Evolutionary conservation across 2,797 vertebrate species (phyloP).

Genomic region (Choloepus didactylus): DNA sequence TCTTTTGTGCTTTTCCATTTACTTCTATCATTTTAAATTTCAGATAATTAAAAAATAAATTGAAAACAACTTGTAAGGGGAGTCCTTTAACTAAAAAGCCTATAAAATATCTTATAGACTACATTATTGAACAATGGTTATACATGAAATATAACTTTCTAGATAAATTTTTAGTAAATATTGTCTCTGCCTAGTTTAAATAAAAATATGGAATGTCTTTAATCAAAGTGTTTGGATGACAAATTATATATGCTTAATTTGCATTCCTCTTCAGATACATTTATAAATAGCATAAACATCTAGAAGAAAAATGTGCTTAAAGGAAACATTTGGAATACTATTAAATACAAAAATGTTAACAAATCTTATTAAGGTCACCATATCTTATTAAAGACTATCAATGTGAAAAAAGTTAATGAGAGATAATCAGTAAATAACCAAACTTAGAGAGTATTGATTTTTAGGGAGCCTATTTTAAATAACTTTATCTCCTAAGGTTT

Average conservation of each 20-base stretch:
- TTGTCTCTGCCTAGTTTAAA: background rate
- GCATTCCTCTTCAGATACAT: background rate
- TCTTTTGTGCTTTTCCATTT: background rate
- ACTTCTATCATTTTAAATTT: slow-evolving; percentile 36
- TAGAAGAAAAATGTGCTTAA: background rate
- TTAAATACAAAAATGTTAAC: background rate
- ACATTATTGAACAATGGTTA: background rate
- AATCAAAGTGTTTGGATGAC: background rate
- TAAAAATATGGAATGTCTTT: background rate
- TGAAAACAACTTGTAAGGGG: background rate
- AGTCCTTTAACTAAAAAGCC: background rate
- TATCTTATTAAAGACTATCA: background rate
- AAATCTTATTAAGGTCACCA: background rate
- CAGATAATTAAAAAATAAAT: slow-evolving; percentile 23
- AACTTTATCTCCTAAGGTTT: background rate
- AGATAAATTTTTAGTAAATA: background rate
- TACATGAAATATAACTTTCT: background rate
- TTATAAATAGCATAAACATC: background rate
- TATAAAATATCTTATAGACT: slow-evolving; percentile 11
- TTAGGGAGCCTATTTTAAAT: background rate
- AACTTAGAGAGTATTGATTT: background rate
- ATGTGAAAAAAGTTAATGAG: background rate
- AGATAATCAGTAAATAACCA: background rate
- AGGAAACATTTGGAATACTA: background rate
- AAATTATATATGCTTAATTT: background rate